Evolutionary conservation across 2,888 invertebrate genomes (phyloP).

Genomic region (Caenorhabditis sp.): DNA sequence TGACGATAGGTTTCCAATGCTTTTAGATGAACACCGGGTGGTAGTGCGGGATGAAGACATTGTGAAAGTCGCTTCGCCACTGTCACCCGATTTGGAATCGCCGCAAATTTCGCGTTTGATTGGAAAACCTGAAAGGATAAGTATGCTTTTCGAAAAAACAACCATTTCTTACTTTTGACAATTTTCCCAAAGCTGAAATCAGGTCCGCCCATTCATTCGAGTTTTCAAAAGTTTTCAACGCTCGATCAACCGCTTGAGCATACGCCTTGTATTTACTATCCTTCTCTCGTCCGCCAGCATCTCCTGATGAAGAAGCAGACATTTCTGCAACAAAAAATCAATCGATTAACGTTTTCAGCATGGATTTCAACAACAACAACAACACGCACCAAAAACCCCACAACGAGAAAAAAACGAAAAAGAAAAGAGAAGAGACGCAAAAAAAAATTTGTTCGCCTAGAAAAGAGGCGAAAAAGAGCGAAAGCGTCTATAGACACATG

Average conservation of each 20-base stretch:
- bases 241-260: slow-evolving; percentile 84
- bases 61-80: slow-evolving; percentile 89
- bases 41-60: slow-evolving; percentile 90
- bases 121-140: slow-evolving; percentile 78
- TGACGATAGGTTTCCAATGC: slow-evolving; percentile 89
- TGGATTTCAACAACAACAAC: neutral
- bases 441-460: neutral
- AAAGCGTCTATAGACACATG: neutral
- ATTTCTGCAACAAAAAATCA: slow-evolving; percentile 5
- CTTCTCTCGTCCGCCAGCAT: slow-evolving; percentile 13
- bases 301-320: slow-evolving; percentile 34
- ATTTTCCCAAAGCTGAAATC: slow-evolving; percentile 86
- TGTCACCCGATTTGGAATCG: slow-evolving; percentile 85
- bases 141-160: neutral
- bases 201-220: slow-evolving; percentile 95
- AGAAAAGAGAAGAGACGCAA: too few species aligned
- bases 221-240: slow-evolving; percentile 87
- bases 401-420: neutral
- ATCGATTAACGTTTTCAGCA: neutral
- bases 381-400: neutral
- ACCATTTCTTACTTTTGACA: slow-evolving; percentile 80
- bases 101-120: slow-evolving; percentile 82
- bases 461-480: neutral
- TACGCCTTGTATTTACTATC: slow-evolving; percentile 72
- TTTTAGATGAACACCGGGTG: slow-evolving; percentile 84